Evolutionary conservation across 2,888 invertebrate genomes (phyloP).

Genomic region (Biston stratarius): DNA sequence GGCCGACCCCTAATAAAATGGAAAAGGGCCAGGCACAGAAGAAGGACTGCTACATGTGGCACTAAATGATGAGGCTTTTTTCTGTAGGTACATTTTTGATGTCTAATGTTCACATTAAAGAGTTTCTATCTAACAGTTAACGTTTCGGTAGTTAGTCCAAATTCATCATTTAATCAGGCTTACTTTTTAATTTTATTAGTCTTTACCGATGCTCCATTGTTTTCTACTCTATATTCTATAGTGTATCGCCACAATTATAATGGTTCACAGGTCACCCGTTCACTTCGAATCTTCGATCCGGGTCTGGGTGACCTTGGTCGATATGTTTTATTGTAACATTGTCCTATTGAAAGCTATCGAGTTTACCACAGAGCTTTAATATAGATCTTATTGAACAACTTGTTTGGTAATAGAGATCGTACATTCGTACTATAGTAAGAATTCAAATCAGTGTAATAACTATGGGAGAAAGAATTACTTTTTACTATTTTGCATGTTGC

Average conservation of each 20-base stretch:
- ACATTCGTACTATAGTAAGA: background rate
- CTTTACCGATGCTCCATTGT: background rate
- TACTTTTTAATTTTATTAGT: background rate
- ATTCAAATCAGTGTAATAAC: background rate
- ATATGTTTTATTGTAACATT: conserved; percentile 59
- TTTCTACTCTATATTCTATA: conserved; percentile 6
- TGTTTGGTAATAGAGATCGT: background rate
- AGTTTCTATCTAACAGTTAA: too few relatives aligned
- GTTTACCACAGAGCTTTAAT: conserved; percentile 5
- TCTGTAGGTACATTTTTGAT: too few relatives aligned
- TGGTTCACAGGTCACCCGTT: conserved; percentile 82
- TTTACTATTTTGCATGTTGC: background rate
- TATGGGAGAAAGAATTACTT: background rate
- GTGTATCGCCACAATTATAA: conserved; percentile 55
- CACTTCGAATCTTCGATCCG: conserved; percentile 76
- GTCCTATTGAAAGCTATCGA: conserved; percentile 31
- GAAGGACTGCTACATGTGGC: too few relatives aligned
- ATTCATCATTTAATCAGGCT: background rate
- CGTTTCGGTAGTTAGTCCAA: too few relatives aligned
- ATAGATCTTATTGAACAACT: conserved; percentile 1
- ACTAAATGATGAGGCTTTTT: too few relatives aligned
- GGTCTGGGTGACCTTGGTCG: conserved; percentile 75
- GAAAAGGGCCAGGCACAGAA: too few relatives aligned
- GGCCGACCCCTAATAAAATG: too few relatives aligned
- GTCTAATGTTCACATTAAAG: too few relatives aligned